Base-by-base conservation (phyloP, 2,113 vertebrate genomes). In the Oncorhynchus gorbuscha region DNA sequence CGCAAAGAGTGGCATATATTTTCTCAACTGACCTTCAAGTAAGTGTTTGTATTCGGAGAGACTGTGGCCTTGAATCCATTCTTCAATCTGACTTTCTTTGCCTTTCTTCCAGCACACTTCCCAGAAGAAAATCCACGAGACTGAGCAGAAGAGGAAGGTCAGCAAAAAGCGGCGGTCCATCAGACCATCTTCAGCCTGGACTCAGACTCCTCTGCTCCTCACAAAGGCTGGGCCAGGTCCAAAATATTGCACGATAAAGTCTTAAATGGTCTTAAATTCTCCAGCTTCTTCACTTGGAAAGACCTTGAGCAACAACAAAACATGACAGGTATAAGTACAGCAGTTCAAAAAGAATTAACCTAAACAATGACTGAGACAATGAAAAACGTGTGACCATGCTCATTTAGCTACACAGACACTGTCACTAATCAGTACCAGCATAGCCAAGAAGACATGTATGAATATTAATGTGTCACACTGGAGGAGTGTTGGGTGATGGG, bases 1-100 rank as follows among this genome's bases (percentile, higher is more conserved):
- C 4, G 22, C 59, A 61, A 61, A 20, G 14, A 22, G 59, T 20
- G 59, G 59, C n/a, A 1, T 20, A 5, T 61, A 2, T 35, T 20
- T 69, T 32, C 14, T 30, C 48, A 67, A 88, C 91, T 89, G 35
- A 99, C 97, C 97, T 96, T 98, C 94, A 95, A 92, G 94, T 71
- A 95, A 92, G 86, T 92, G 90, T 72, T 92, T 95, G 95, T 96
- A 94, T 79, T 96, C 92, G 85, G 90, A 93, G 88, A 96, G 91
- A 68, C 83, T 85, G 82, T 91, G 92, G 76, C 73, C 58, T 80
- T 92, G 89, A 65, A 94, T 85, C 92, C 93, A 94, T 95, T 94
- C 94, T 93, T 94, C 92, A 89, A 94, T 92, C 87, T 92, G 92
- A 90, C 84, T 91, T 73, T 92, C 88, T 84, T 93, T 88, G 72